phyloP scores from a whole-genome alignment of 2,113 vertebrate species.

The Danio rerio region GRCz12tu NC_133188.1:2320001-2320500 shows the following conservation, averaged over 20 bases:
- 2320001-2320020: background rate
- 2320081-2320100: background rate
- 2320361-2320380: constrained; percentile 99
- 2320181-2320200: background rate
- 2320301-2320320: constrained; percentile 94
- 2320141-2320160: too few species aligned
- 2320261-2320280: constrained; percentile 98
- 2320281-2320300: constrained; percentile 99
- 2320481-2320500: background rate
- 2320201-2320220: background rate
- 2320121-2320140: background rate
- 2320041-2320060: background rate
- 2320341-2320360: constrained; percentile 93
- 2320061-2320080: background rate
- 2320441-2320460: constrained; percentile 63
- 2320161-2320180: too few species aligned
- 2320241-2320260: constrained; percentile 96
- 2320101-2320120: background rate
- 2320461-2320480: constrained; percentile 44
- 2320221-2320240: constrained; percentile 78
- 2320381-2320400: constrained; percentile 98
- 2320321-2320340: constrained; percentile 95
- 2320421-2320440: constrained; percentile 7
- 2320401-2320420: constrained; percentile 91
- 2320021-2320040: background rate